Evolutionary conservation across 2,113 vertebrate species (phyloP), one percentile per base, ranked within the genome.

Genomic region (Protomyctophum bolini): DNA sequence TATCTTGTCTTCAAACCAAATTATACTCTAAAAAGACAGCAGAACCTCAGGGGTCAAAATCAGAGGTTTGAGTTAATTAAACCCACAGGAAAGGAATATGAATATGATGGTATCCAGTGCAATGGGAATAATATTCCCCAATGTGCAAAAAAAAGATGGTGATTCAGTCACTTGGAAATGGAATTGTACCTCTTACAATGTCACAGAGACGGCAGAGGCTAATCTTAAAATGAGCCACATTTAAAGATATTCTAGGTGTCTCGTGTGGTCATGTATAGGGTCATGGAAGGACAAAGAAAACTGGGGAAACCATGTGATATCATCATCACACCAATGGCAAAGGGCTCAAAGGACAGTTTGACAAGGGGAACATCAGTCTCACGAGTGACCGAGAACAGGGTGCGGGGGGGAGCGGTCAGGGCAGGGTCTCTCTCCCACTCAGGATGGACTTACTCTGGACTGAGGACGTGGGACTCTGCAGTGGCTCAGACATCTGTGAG

Each of bases 401-500:
- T 45, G 21, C 28, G 21, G 10, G 29, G 58, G 56, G 52, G 41
- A 61, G 66, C 57, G 63, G 75, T 45, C 64, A 82, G 70, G n/a
- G 62, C n/a, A 62, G 63, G 41, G 33, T 52, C 59, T 78, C 67
- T 77, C 57, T 54, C 63, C 63, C 68, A 75, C 63, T 78, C 66
- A 11, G 21, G 75, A 77, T 57, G 84, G 87, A 95, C 94, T 96
- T 96, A 95, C 94, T 93, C 89, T 94, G 93, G 49, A 92, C 74
- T 90, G 93, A 93, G 92, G 94, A 94, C 92, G 91, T 86, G 87
- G 89, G 88, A 88, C 84, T 90, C 87, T 91, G 94, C 84, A 83
- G 93, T 65, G 90, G 87, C 79, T 93, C 91, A 88, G 90, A 93
- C 84, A 90, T 86, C 86, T 94, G 94, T 82, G 93, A 87, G 71